Percentiles rank a stretch among this genome's conserved stretches.
Conservation (phyloP, 2,797 vertebrate species). For the Atherinosoma microstoma region DNA sequence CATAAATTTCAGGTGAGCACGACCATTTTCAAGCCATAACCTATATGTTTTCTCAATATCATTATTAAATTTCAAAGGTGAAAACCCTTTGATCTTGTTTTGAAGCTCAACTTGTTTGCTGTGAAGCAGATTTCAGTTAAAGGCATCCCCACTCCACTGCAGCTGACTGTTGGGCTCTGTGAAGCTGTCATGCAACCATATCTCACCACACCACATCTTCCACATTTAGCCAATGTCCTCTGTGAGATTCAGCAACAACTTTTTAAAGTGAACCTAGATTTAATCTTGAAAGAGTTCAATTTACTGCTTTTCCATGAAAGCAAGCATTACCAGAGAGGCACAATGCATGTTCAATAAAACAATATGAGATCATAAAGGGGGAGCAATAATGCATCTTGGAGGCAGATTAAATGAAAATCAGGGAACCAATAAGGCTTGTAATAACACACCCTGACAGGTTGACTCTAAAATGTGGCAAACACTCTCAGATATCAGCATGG, state of each 20-base stretch:
- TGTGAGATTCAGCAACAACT: conserved; percentile 55
- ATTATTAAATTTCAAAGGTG: conserved; percentile 41
- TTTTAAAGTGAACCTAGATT: conserved; percentile 73
- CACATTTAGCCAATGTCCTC: conserved; percentile 57
- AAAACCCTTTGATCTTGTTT: conserved; percentile 43
- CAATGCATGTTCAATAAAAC: conserved; percentile 87
- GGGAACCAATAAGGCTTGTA: conserved; percentile 86
- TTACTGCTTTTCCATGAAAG: conserved; percentile 83
- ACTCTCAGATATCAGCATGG: conserved; percentile 55
- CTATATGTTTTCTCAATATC: conserved; percentile 31
- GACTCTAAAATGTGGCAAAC: conserved; percentile 71
- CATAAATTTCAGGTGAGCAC: background rate
- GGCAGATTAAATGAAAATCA: conserved; percentile 88
- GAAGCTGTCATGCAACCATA: conserved; percentile 39
- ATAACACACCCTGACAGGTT: conserved; percentile 81
- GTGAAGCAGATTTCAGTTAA: conserved; percentile 38
- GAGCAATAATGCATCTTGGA: conserved; percentile 83
- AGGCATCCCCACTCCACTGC: conserved; percentile 42
- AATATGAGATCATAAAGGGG: conserved; percentile 87
- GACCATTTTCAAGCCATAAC: conserved; percentile 26
- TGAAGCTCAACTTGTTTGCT: conserved; percentile 45
- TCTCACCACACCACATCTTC: conserved; percentile 26
- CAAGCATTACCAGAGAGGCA: conserved; percentile 79
- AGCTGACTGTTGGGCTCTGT: conserved; percentile 28
- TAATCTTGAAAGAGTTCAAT: conserved; percentile 80